phyloP scores from a whole-genome alignment of 2,113 vertebrate species.

The Chrysochloris asiatica region DNA sequence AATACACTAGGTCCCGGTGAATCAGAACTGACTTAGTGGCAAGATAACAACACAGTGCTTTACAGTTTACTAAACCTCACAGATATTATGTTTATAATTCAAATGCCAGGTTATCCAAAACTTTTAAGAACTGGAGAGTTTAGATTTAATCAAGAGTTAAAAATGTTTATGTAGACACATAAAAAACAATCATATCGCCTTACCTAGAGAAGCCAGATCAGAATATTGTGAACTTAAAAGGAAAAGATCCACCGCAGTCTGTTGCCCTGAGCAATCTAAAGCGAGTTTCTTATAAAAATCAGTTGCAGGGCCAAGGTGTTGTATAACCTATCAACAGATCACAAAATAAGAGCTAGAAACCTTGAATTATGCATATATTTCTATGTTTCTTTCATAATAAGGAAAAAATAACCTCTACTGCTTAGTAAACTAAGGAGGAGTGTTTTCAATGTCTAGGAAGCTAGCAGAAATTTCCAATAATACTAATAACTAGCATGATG shows the following conservation, averaged over 20 bases:
- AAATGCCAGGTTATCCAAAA: not conserved
- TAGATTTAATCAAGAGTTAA: not conserved
- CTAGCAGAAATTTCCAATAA: not conserved
- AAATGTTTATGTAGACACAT: not conserved
- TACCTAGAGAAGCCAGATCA: slow-evolving; percentile 96
- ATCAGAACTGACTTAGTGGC: not conserved
- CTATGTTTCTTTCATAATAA: not conserved
- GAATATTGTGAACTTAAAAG: slow-evolving; percentile 96
- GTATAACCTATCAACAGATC: slow-evolving; percentile 89
- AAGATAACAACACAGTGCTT: not conserved
- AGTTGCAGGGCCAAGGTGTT: slow-evolving; percentile 96
- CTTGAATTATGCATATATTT: not conserved
- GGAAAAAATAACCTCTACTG: not conserved
- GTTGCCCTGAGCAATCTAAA: slow-evolving; percentile 97
- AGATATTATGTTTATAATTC: not conserved
- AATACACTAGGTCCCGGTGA: not conserved
- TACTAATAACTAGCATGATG: not conserved
- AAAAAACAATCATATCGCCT: slow-evolving; percentile 62
- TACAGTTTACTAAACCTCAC: not conserved
- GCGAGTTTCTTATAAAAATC: slow-evolving; percentile 99
- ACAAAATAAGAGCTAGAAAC: slow-evolving; percentile 20
- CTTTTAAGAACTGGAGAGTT: not conserved
- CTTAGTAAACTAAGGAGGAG: not conserved
- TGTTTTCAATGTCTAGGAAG: not conserved
- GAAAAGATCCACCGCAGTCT: slow-evolving; percentile 97